Conservation (phyloP, 2,797 vertebrate genomes). For the Rachycentron canadum region DNA sequence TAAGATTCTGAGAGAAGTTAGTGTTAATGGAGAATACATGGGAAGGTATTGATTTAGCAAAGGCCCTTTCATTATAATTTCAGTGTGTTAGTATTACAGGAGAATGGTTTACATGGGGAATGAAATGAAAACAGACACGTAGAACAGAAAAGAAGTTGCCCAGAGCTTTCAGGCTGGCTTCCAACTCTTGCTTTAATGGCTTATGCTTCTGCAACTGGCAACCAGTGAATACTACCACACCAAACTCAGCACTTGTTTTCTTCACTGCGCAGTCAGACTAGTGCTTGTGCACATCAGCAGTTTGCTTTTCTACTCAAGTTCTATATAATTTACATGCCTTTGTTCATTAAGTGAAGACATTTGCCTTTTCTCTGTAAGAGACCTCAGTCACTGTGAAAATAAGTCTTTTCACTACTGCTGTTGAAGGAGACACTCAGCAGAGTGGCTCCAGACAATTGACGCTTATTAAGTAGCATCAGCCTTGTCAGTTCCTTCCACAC, state of each 20-base stretch:
- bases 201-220: constrained; percentile 22
- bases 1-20: constrained; percentile 31
- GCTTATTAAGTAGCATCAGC: constrained; percentile 59
- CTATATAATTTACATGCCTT: constrained; percentile 50
- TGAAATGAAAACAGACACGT: constrained; percentile 19
- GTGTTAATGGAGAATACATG: constrained; percentile 46
- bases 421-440: constrained; percentile 66
- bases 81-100: constrained; percentile 9
- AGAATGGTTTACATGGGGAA: background rate
- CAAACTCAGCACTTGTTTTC: constrained; percentile 23
- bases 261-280: constrained; percentile 11
- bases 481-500: constrained; percentile 60
- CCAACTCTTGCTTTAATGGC: constrained; percentile 28
- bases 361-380: constrained; percentile 37
- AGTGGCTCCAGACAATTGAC: constrained; percentile 65
- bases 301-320: constrained; percentile 26
- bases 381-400: constrained; percentile 38
- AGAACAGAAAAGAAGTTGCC: constrained; percentile 20
- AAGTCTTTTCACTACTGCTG: constrained; percentile 36
- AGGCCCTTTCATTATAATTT: constrained; percentile 32
- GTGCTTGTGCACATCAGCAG: constrained; percentile 11
- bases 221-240: constrained; percentile 23
- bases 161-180: constrained; percentile 21
- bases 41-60: constrained; percentile 47
- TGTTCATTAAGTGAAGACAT: constrained; percentile 52